phyloP scores from a whole-genome alignment of 92 coral and sea anemone genomes.

The Paramuricea clavata region DNA sequence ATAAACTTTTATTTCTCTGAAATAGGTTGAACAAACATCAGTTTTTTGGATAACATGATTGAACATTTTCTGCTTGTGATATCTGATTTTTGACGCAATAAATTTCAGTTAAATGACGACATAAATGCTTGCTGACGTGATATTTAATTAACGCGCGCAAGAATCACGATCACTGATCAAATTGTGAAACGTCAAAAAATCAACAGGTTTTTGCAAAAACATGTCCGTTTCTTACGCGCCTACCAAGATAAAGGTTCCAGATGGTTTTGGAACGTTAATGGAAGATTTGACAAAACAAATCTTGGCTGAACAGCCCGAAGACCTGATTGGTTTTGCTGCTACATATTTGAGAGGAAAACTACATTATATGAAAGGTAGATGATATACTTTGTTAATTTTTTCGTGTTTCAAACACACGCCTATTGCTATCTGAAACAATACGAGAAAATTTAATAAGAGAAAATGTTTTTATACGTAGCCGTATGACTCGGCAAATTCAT shows the following conservation, averaged over 20 bases:
- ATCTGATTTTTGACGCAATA: no score
- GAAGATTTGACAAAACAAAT: slow-evolving; percentile 3
- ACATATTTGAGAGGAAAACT: slow-evolving; percentile 17
- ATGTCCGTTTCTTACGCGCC: slow-evolving; percentile 50
- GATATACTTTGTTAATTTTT: not conserved
- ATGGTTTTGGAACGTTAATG: not conserved
- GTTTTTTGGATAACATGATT: no score
- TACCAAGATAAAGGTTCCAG: slow-evolving; percentile 21
- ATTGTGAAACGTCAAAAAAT: no score
- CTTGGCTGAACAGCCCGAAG: slow-evolving; percentile 29
- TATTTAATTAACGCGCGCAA: slow-evolving; percentile 7
- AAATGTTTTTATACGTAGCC: no score
- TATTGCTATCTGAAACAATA: no score
- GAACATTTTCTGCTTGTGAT: no score
- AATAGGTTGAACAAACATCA: no score
- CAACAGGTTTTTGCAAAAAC: not conserved
- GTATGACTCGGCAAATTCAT: no score
- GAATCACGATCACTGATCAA: not conserved
- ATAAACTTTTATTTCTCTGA: no score
- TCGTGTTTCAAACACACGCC: no score
- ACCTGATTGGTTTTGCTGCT: slow-evolving; percentile 28
- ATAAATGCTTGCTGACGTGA: not conserved
- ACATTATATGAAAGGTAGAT: not conserved
- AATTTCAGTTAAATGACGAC: not conserved
- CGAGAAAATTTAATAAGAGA: no score